phyloP scores from a whole-genome alignment of 2,797 vertebrate species.

The Paedocypris micromegethes region DNA sequence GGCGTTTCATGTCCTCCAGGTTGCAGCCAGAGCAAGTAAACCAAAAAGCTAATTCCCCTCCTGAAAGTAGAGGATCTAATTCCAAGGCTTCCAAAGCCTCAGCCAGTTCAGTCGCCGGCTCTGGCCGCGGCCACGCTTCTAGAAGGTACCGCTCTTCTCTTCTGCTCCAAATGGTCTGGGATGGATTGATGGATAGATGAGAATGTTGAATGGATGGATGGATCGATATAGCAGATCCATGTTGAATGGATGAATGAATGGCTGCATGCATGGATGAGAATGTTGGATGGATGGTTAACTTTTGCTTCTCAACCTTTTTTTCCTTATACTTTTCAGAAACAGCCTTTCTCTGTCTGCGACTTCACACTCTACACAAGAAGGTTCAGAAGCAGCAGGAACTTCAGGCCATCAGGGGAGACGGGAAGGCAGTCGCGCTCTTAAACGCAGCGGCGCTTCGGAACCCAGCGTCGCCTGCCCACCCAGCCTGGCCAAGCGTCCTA shows the following conservation, averaged over 20 bases:
- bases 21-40: constrained; percentile 99
- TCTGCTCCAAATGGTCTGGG: background rate
- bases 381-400: constrained; percentile 84
- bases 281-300: too few relatives aligned
- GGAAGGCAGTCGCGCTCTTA: constrained; percentile 83
- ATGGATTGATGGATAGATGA: too few relatives aligned
- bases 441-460: constrained; percentile 91
- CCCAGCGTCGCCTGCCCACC: constrained; percentile 86
- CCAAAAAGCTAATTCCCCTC: constrained; percentile 97
- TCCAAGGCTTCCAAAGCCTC: constrained; percentile 99
- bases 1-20: constrained; percentile 84
- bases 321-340: constrained; percentile 73
- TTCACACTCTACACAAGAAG: constrained; percentile 85
- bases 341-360: constrained; percentile 84
- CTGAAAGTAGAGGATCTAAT: constrained; percentile 98
- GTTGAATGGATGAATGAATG: too few relatives aligned
- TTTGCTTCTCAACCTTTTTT: constrained; percentile 1
- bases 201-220: too few relatives aligned
- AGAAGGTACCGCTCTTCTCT: constrained; percentile 86
- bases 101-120: constrained; percentile 91
- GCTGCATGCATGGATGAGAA: too few relatives aligned
- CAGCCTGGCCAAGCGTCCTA: constrained; percentile 91
- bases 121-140: constrained; percentile 96
- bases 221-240: too few relatives aligned
- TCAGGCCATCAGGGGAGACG: constrained; percentile 89